Evolutionary conservation across 2,113 vertebrate genomes (phyloP).

Genomic region (Microcebus griseorufus): DNA sequence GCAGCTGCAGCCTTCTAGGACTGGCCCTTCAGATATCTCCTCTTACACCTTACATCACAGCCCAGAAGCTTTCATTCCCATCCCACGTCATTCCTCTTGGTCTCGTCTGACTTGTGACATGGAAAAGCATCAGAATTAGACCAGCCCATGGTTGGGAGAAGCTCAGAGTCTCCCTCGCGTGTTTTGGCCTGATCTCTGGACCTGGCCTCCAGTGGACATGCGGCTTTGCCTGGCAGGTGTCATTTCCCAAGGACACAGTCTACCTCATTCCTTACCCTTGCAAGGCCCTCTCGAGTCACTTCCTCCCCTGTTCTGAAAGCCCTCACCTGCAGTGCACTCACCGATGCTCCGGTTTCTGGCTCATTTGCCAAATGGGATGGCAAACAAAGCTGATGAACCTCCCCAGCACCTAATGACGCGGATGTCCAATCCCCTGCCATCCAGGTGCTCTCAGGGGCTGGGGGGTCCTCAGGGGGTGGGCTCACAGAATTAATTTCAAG

Average conservation of each 20-base stretch:
- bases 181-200: background rate
- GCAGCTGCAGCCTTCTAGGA: background rate
- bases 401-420: background rate
- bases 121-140: background rate
- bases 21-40: background rate
- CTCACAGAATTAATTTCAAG: background rate
- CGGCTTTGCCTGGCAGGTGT: background rate
- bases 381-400: constrained; percentile 59
- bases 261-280: background rate
- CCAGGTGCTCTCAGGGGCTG: background rate
- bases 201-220: background rate
- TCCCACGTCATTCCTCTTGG: background rate
- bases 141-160: background rate
- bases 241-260: background rate
- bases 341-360: constrained; percentile 49
- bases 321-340: background rate
- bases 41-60: background rate
- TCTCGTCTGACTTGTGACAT: background rate
- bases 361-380: constrained; percentile 68
- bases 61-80: background rate
- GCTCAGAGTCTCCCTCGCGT: background rate
- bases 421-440: background rate
- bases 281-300: background rate
- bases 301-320: background rate
- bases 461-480: background rate